A percentile compares a stretch with the other conserved stretches of the same genome.
These are phyloP conservation scores for Euspilapteryx auroguttella DNA, from an alignment of 2,888 invertebrate genomes.

Conservation along the genomic window DNA sequence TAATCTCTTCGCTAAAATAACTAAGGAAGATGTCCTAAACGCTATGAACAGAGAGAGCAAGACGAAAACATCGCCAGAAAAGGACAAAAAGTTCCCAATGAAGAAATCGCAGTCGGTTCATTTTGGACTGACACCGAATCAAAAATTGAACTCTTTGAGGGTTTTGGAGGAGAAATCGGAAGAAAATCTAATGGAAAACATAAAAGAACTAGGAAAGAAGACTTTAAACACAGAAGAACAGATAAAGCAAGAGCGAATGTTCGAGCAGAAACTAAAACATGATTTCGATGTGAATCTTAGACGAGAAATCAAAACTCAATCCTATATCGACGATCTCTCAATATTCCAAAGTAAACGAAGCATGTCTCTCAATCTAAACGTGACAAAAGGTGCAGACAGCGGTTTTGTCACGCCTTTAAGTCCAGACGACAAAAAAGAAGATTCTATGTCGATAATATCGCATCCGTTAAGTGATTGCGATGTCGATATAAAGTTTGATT, in stretches of 20 bases:
- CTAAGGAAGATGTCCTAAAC: conserved; percentile 22
- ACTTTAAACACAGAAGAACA: conserved; percentile 68
- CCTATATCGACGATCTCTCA: conserved; percentile 28
- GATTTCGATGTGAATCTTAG: conserved; percentile 48
- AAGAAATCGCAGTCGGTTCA: conserved; percentile 50
- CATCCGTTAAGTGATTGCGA: conserved; percentile 81
- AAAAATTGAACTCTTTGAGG: conserved; percentile 41
- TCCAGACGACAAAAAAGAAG: conserved; percentile 47
- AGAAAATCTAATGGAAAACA: conserved; percentile 34
- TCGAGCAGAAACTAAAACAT: conserved; percentile 46
- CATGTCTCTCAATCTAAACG: conserved; percentile 35
- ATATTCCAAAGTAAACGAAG: conserved; percentile 33
- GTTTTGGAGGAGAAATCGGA: conserved; percentile 53
- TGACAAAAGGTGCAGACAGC: conserved; percentile 41
- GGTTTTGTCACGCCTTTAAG: conserved; percentile 68
- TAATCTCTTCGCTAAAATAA: conserved; percentile 40
- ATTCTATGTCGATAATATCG: conserved; percentile 39
- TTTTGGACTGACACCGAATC: conserved; percentile 31
- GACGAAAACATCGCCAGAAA: conserved; percentile 19
- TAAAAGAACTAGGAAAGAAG: conserved; percentile 26
- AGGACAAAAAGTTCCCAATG: conserved; percentile 29
- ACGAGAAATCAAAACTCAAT: conserved; percentile 23
- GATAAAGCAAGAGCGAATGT: conserved; percentile 64
- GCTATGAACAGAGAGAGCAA: conserved; percentile 14
- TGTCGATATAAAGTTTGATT: conserved; percentile 79